Evolutionary conservation across 2,113 vertebrate genomes (phyloP).

Genomic region (Actinemys pallida): DNA sequence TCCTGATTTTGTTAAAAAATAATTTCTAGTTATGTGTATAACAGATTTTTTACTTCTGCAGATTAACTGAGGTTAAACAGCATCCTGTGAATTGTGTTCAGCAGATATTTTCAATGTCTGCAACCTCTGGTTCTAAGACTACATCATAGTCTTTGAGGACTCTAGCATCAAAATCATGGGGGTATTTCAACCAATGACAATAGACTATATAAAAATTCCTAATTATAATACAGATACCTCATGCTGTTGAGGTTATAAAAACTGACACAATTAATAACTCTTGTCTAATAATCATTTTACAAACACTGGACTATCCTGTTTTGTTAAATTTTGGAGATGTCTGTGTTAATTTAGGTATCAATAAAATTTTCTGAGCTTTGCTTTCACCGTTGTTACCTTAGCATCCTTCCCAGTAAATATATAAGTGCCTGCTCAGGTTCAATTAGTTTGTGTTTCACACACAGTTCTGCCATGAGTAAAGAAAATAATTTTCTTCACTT

Average conservation of each 20-base stretch:
- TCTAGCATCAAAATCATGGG: constrained; percentile 18
- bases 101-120: constrained; percentile 31
- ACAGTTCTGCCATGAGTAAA: not conserved
- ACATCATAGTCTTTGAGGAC: not conserved
- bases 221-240: not conserved
- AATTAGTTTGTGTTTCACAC: not conserved
- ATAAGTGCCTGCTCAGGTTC: not conserved
- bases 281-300: not conserved
- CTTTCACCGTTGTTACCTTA: not conserved
- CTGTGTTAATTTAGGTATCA: not conserved
- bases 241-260: not conserved
- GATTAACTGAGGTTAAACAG: constrained; percentile 38
- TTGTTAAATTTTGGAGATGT: not conserved
- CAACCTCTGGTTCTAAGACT: not conserved
- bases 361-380: not conserved
- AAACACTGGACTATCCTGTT: not conserved
- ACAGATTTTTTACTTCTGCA: constrained; percentile 13
- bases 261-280: not conserved
- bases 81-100: constrained; percentile 47
- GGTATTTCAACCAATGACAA: not conserved
- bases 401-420: not conserved
- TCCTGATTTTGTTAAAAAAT: constrained; percentile 34
- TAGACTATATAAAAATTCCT: not conserved
- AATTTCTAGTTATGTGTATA: constrained; percentile 8
- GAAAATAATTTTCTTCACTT: not conserved